Evolutionary conservation across 1,140 invertebrate species (phyloP).

Genomic region (Augochlora pura): DNA sequence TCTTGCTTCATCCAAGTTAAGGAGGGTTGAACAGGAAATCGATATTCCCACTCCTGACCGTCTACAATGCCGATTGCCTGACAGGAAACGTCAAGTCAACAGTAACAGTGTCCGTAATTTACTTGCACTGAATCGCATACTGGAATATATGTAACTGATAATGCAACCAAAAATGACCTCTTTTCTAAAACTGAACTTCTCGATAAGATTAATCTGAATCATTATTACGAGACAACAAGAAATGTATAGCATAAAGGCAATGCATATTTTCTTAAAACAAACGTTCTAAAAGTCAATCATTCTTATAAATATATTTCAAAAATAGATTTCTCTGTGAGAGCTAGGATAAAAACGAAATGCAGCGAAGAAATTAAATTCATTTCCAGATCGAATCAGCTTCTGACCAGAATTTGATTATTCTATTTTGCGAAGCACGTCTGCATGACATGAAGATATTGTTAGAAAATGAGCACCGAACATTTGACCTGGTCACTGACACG

Average conservation of each 20-base stretch:
- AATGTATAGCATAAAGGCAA: no score
- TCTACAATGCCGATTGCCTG: conserved; percentile 41
- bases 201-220: no score
- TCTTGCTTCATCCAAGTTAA: conserved; percentile 37
- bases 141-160: background rate
- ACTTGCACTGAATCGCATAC: background rate
- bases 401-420: background rate
- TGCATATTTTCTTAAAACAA: no score
- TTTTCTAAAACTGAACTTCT: no score
- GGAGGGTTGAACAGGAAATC: conserved; percentile 50
- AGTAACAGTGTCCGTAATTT: conserved; percentile 15
- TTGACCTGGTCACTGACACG: conserved; percentile 23
- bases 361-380: background rate
- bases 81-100: conserved; percentile 47
- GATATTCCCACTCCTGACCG: conserved; percentile 41
- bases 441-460: conserved; percentile 1
- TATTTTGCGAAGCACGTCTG: background rate
- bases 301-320: no score
- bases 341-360: background rate
- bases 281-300: no score
- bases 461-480: conserved; percentile 3
- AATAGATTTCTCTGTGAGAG: no score
- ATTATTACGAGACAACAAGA: no score
- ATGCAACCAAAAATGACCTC: no score
- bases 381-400: no score